Conservation (phyloP, 2,113 vertebrate genomes). For the Rhinogobius similis region DNA sequence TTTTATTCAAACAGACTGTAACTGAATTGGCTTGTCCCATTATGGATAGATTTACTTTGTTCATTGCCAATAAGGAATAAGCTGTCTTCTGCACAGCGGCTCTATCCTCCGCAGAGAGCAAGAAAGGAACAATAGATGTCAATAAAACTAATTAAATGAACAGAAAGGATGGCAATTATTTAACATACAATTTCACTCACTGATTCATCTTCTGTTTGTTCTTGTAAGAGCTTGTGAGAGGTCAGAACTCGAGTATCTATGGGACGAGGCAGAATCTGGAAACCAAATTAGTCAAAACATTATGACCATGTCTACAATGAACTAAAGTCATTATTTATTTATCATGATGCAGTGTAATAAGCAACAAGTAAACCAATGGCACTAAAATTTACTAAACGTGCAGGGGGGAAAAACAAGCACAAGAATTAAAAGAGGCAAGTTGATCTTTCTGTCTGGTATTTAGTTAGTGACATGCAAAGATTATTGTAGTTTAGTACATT, state of each 20-base stretch:
- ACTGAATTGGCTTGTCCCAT: slow-evolving; percentile 18
- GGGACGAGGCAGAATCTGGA: background rate
- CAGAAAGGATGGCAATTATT: background rate
- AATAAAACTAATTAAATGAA: slow-evolving; percentile 10
- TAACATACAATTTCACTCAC: background rate
- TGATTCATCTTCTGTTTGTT: background rate
- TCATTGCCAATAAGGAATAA: background rate
- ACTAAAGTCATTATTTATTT: background rate
- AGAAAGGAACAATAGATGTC: background rate
- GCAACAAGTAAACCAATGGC: background rate
- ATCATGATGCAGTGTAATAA: too few relatives aligned
- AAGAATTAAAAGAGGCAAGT: too few relatives aligned
- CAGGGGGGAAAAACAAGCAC: too few relatives aligned
- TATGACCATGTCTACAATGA: background rate
- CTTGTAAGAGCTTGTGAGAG: background rate
- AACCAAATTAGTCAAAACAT: background rate
- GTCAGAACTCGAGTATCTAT: background rate
- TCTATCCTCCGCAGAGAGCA: background rate
- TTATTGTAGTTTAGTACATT: too few relatives aligned
- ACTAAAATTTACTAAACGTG: background rate
- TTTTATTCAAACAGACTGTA: slow-evolving; percentile 23
- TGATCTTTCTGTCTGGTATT: too few relatives aligned
- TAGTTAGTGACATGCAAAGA: too few relatives aligned
- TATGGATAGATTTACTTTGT: slow-evolving; percentile 9
- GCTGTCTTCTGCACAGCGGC: background rate